Base-by-base conservation (phyloP, 2,113 vertebrate species). In the Cyanoliseus patagonus region DNA sequence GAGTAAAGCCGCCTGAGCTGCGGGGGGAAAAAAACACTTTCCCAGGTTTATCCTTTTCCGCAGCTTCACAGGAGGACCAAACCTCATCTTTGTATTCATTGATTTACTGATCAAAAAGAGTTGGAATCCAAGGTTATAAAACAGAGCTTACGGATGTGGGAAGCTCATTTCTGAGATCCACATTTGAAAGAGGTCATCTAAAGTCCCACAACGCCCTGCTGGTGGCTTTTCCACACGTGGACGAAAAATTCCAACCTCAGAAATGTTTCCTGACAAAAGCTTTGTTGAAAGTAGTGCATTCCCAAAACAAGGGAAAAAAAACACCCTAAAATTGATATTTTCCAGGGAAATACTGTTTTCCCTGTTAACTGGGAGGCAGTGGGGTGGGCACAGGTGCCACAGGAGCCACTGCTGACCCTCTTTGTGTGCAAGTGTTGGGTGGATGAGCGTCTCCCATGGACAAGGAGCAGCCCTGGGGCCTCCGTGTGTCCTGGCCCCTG, bases 261-360 rank as follows among this genome's bases (percentile, higher is more conserved):
- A 94, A 94, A 52, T 13, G 57, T 95, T 87, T 95, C 94, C 85
- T 90, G 92, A 78, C 82, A 88, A 27, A 73, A 39, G 27, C 42
- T 94, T 82, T 68, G 28, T 53, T 81, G 61, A 49, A 94, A 94
- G 33, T 59, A 24, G 35, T 77, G 52, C 47, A n/a, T 78, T 84
- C n/a, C 19, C 6, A 3, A 77, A 83, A 67, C 2, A 9, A 39
- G 1, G 5, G 7, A 3, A 7, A 11, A 20, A 30, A n/a, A 24
- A 19, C 47, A 5, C 53, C 30, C 31, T 33, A 55, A 55, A 31
- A 42, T 6, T n/a, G 1, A 10, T 80, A 49, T 88, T 92, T 91
- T 84, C 55, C n/a, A 67, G 35, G 39, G 44, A 57, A 80, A 57
- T 49, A n/a, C 3, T 25, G 37, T 37, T 59, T 90, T 19, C 6